Evolutionary conservation across 1,140 invertebrate genomes (phyloP).

Genomic region (Zaprionus tsacasi): DNA sequence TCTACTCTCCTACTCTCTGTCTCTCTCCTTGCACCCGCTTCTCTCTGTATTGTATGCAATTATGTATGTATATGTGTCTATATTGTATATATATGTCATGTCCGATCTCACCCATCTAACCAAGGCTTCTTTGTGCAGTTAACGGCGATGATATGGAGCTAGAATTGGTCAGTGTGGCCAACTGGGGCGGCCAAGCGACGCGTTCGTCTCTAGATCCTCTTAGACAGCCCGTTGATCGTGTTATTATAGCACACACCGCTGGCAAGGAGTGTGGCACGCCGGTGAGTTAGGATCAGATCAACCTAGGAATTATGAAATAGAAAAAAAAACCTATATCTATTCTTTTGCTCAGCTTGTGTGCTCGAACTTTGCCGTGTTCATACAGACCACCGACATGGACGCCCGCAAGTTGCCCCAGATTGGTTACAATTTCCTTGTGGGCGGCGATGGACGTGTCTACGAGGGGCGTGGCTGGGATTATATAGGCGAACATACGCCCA

Average conservation of each 20-base stretch:
- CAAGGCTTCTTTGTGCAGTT: constrained; percentile 35
- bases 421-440: constrained; percentile 85
- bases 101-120: constrained; percentile 22
- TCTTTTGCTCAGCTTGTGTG: constrained; percentile 39
- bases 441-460: constrained; percentile 87
- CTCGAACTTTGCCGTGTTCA: constrained; percentile 82
- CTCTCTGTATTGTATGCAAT: neutral
- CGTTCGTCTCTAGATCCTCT: constrained; percentile 74
- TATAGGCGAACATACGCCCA: constrained; percentile 85
- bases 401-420: constrained; percentile 87
- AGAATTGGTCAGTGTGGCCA: constrained; percentile 61
- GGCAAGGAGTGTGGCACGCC: constrained; percentile 84
- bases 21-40: neutral
- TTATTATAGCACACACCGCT: constrained; percentile 85
- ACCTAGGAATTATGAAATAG: neutral
- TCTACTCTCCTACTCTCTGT: no score
- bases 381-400: constrained; percentile 87
- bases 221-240: constrained; percentile 84
- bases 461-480: constrained; percentile 87
- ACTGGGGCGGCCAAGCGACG: constrained; percentile 87
- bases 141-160: constrained; percentile 41
- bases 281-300: constrained; percentile 65
- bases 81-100: neutral
- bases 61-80: constrained; percentile 28
- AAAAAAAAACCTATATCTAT: neutral